These are phyloP conservation scores for Diadophis punctatus DNA, from an alignment of 2,113 vertebrate species.

Conservation along the genomic window DNA sequence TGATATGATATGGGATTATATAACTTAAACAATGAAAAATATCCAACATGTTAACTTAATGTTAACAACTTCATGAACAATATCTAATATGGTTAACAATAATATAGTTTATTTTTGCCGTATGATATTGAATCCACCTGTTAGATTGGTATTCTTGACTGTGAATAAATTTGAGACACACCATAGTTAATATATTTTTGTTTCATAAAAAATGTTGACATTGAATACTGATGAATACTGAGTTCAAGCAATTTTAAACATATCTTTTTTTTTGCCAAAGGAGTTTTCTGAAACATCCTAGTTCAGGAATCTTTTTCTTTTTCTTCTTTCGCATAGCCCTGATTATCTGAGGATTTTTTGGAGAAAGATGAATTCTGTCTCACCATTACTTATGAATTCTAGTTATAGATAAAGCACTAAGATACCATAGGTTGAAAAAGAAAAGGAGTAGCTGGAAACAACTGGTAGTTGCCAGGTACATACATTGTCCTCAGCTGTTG, in stretches of 20 bases:
- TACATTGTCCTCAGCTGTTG: not conserved
- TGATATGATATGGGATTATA: not conserved
- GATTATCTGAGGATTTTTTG: not conserved
- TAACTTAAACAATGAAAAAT: not conserved
- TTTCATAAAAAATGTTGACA: not conserved
- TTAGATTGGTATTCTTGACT: not conserved
- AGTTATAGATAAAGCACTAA: slow-evolving; percentile 11
- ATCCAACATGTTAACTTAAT: not conserved
- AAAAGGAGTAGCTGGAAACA: slow-evolving; percentile 33
- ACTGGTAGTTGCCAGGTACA: not conserved
- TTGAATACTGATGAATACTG: not conserved
- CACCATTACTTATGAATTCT: slow-evolving; percentile 11
- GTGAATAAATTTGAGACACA: not conserved
- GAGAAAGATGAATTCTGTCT: not conserved
- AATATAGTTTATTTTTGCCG: not conserved
- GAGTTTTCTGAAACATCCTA: not conserved
- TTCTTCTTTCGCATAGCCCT: rapidly evolving
- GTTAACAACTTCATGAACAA: not conserved
- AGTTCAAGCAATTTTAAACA: not conserved
- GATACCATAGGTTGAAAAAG: slow-evolving; percentile 23
- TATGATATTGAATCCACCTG: not conserved
- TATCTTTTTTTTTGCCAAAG: not conserved
- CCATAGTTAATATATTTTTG: not conserved
- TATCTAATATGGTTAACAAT: not conserved
- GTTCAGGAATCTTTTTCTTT: not conserved